phyloP scores from a whole-genome alignment of 2,888 invertebrate genomes.

The Drosophila lutescens region DNA sequence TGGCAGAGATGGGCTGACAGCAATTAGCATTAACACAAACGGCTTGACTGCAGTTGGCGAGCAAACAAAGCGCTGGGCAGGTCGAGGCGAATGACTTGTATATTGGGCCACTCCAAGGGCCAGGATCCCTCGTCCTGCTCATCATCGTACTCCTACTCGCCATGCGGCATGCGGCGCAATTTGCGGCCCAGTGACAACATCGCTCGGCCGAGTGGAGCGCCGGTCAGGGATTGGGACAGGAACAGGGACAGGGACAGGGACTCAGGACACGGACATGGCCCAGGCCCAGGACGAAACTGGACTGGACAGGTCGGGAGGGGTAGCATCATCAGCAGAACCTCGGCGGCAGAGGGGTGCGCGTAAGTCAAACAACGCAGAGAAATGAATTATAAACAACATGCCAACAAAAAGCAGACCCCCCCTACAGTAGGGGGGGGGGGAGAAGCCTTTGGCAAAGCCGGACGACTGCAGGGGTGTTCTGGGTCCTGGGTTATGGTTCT shows the following conservation, averaged over 20 bases:
- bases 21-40: conserved; percentile 70
- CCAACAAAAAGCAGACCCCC: conserved; percentile 57
- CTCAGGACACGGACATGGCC: conserved; percentile 14
- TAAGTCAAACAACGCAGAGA: conserved; percentile 76
- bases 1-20: conserved; percentile 14
- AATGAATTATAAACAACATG: conserved; percentile 80
- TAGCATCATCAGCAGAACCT: conserved; percentile 11
- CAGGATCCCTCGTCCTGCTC: background rate
- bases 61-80: conserved; percentile 50
- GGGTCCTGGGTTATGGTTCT: conserved; percentile 2
- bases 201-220: conserved; percentile 11
- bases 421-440: background rate
- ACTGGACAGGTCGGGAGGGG: background rate
- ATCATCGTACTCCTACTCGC: background rate
- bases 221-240: conserved; percentile 5
- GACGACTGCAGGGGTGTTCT: background rate
- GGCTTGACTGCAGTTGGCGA: conserved; percentile 68
- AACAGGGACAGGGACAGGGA: background rate
- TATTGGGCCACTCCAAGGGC: conserved; percentile 57
- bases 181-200: conserved; percentile 74
- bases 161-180: conserved; percentile 66
- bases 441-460: conserved; percentile 13
- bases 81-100: conserved; percentile 71
- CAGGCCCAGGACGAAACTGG: background rate
- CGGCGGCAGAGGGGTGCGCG: conserved; percentile 33